Evolutionary conservation across 1,140 invertebrate species (phyloP).

Genomic region (Meloidogyne floridensis): DNA sequence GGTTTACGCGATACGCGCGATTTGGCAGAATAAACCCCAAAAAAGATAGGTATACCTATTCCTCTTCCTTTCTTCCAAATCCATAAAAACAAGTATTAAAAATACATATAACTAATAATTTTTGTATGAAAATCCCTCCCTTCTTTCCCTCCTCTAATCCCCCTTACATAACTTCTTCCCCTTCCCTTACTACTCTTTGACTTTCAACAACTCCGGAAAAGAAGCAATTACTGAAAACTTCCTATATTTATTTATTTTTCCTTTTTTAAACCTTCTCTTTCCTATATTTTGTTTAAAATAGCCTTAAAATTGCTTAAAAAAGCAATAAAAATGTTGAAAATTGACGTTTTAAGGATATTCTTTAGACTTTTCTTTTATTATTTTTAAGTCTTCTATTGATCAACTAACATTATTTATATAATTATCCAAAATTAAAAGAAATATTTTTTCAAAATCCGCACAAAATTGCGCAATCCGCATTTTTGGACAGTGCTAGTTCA

Average conservation of each 20-base stretch:
- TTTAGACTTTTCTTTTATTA: too few relatives aligned
- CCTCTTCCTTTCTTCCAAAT: neutral
- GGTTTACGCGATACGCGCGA: neutral
- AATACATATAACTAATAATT: too few relatives aligned
- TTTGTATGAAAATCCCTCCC: neutral
- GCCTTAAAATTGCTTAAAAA: neutral
- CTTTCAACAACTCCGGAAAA: slow-evolving; percentile 9
- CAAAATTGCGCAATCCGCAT: too few relatives aligned
- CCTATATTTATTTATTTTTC: neutral
- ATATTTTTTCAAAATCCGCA: too few relatives aligned
- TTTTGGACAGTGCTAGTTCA: too few relatives aligned
- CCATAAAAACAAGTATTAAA: neutral
- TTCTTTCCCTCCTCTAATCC: neutral
- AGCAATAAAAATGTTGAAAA: too few relatives aligned
- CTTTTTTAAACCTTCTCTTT: neutral
- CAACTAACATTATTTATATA: too few relatives aligned
- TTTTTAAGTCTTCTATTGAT: too few relatives aligned
- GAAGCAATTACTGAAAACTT: neutral
- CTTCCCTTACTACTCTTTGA: slow-evolving; percentile 4
- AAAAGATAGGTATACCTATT: neutral
- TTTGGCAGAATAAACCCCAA: neutral
- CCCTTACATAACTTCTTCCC: neutral
- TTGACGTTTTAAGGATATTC: too few relatives aligned
- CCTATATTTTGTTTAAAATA: neutral
- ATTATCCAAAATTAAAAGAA: too few relatives aligned